Evolutionary conservation across 2,888 invertebrate species (phyloP), one percentile per base, ranked within the genome.

Genomic region (Ariolimax columbianus): DNA sequence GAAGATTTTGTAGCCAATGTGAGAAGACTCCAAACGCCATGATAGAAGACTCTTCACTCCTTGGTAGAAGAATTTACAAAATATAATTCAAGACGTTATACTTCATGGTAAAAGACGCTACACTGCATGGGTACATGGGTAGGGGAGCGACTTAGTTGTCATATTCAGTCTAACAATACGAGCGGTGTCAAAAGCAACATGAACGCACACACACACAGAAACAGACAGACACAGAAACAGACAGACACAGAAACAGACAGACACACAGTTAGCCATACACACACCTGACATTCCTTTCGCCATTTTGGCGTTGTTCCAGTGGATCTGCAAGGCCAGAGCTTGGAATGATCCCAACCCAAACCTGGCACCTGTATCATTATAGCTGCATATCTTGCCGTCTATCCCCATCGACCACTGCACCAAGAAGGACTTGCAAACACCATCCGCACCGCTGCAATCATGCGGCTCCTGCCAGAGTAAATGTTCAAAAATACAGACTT

Each of bases 381-480:
- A 89, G 47, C 89, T 87, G 79, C 88, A 88, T 26, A 90, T 89
- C n/a, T 87, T 85, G n/a, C 90, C 89, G 11, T 85, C 75, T 81
- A 91, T 88, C 0, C 92, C 91, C 55, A 90, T 82, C 26, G 91
- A 90, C 90, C 91, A 92, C 80, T 92, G 91, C 7, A 89, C 90
- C 55, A 92, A 78, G 89, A 91, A 91, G 1, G 89, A 86, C 0
- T 87, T 77, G 66, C 92, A 92, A 11, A 80, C 33, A 63, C 88
- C 86, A 81, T 91, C 91, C 19, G 85, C 43, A 26, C 36, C 81
- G 33, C 88, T 89, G 81, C 91, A 92, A 26, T 77, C 83, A 81
- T 92, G 91, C 0, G 84, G 84, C 26, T 77, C 51, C 78, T 70
- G 30, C 1, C n/a, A n/a, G n/a, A n/a, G n/a, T n/a, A n/a, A n/a